A percentile compares a stretch with the other conserved stretches of the same genome.
Evolutionary conservation across 2,797 vertebrate genomes (phyloP).

Genomic region (Syngnathus rostellatus): DNA sequence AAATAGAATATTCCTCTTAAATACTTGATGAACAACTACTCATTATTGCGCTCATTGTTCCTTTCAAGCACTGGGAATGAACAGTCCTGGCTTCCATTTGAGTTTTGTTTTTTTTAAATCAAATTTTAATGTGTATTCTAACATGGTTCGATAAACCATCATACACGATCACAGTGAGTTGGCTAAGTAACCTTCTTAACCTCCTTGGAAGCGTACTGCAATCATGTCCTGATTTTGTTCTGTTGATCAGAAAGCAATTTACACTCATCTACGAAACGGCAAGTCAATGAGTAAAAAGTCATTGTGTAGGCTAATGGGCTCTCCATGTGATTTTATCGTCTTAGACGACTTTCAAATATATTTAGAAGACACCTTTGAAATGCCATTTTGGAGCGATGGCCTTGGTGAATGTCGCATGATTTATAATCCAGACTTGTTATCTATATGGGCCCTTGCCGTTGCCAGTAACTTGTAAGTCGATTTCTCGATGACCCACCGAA

Average conservation of each 20-base stretch:
- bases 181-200: constrained; percentile 28
- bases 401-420: too few species aligned
- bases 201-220: constrained; percentile 22
- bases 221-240: constrained; percentile 22
- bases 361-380: too few species aligned
- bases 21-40: not conserved
- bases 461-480: too few species aligned
- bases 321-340: too few species aligned
- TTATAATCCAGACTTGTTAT: too few species aligned
- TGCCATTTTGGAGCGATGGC: too few species aligned
- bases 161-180: constrained; percentile 35
- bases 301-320: not conserved
- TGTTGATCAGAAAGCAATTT: constrained; percentile 38
- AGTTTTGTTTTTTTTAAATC: constrained; percentile 13
- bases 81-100: constrained; percentile 3
- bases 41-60: not conserved
- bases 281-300: constrained; percentile 9
- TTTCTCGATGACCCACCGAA: too few species aligned
- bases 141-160: constrained; percentile 32
- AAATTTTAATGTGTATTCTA: constrained; percentile 37
- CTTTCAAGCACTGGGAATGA: not conserved
- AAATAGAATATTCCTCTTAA: not conserved
- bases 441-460: too few species aligned
- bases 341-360: too few species aligned
- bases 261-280: constrained; percentile 16